Evolutionary conservation across 2,888 invertebrate species (phyloP), one percentile per base, ranked within the genome.

Genomic region (Gryllus longicercus): DNA sequence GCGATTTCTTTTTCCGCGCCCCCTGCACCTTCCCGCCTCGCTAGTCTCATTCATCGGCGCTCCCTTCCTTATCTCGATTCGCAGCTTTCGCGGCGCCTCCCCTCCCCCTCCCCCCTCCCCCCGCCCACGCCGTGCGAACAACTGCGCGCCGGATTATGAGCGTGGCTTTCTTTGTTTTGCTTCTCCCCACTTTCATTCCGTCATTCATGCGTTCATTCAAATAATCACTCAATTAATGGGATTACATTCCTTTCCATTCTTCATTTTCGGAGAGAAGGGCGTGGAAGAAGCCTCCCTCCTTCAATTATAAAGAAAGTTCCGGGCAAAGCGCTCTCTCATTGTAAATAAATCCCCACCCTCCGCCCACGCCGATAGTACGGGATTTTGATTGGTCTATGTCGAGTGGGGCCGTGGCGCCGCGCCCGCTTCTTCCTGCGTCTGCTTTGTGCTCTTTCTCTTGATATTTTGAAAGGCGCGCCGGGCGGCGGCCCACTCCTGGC

Each of bases 121-220:
- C 1, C 14, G 16, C 16, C 5, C 63, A 63, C 16, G 63, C 38
- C 38, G 38, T 8, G 38, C 38, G 38, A 38, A 8, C 8, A 38
- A 8, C 8, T 38, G 38, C 38, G 38, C 5, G 38, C n/a, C 63
- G 63, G 63, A 63, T 63, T 63, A 63, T 63, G 63, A 63, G 63
- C 63, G 63, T 63, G 63, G 63, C 63, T 63, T 63, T 63, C 63
- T 63, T 63, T 63, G 63, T 63, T 63, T 63, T 63, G 63, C 63
- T 16, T 63, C 63, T 63, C 63, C 63, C 63, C 63, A 63, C 16
- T 63, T 63, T 63, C 63, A 63, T 63, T 63, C 63, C n/a, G 63
- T n/a, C 63, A 63, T 63, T 63, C 63, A 63, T 63, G 63, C 63
- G 63, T 63, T 63, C 63, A 63, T 63, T 63, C 63, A 63, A 63